phyloP scores from a whole-genome alignment of 2,888 invertebrate species.

The Parapristionchus giblindavisi region DNA sequence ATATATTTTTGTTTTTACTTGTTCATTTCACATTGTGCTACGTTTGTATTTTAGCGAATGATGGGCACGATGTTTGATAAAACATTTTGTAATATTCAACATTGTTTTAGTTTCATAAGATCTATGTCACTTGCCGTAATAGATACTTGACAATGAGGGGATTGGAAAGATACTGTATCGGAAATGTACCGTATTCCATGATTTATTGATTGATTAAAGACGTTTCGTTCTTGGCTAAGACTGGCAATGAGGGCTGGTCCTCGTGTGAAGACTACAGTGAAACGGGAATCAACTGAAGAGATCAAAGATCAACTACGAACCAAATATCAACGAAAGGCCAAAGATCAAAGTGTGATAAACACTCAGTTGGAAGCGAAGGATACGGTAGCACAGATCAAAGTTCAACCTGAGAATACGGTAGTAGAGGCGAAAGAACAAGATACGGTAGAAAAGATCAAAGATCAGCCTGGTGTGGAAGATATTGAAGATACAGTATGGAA shows the following conservation, averaged over 20 bases:
- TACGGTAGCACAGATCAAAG: background rate
- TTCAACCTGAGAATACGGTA: background rate
- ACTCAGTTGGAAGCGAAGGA: background rate
- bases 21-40: too few relatives aligned
- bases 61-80: too few relatives aligned
- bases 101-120: too few relatives aligned
- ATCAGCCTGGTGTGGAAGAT: background rate
- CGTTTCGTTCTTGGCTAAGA: conserved; percentile 18
- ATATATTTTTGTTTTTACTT: too few relatives aligned
- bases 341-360: conserved; percentile 2
- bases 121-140: background rate
- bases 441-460: background rate
- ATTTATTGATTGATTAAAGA: background rate
- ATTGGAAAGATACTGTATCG: background rate
- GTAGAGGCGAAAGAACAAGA: conserved; percentile 2
- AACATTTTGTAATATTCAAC: too few relatives aligned
- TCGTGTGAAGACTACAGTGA: background rate
- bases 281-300: background rate
- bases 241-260: background rate
- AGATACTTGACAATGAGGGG: too few relatives aligned
- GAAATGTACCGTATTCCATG: background rate
- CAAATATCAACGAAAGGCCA: conserved; percentile 23
- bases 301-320: conserved; percentile 29
- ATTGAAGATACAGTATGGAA: conserved; percentile 35
- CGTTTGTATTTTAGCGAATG: too few relatives aligned